phyloP scores from a whole-genome alignment of 2,113 vertebrate genomes.

The Myotis yumanensis region DNA sequence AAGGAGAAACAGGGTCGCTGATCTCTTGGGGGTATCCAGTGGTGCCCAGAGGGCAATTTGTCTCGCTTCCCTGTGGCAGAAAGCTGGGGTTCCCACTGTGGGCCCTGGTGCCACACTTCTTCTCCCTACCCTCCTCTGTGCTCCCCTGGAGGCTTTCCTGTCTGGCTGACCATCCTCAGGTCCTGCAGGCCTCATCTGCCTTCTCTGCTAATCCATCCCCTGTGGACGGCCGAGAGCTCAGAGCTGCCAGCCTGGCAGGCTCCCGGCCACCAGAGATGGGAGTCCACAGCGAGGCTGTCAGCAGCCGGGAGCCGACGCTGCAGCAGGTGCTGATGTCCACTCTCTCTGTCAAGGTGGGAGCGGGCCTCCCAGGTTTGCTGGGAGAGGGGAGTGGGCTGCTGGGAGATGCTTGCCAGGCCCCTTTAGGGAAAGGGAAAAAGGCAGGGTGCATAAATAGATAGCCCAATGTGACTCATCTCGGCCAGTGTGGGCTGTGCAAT shows the following conservation, averaged over 20 bases:
- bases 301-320: rapidly evolving
- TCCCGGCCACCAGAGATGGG: neutral
- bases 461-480: neutral
- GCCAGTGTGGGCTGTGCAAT: rapidly evolving
- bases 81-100: neutral
- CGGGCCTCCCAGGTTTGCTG: neutral
- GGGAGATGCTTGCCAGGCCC: neutral
- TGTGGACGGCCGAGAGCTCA: neutral
- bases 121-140: neutral
- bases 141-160: neutral
- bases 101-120: neutral
- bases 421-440: neutral
- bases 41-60: neutral
- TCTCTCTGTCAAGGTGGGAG: neutral
- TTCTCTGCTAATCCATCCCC: conserved; percentile 34
- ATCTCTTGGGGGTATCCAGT: neutral
- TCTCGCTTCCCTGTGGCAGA: neutral
- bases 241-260: neutral
- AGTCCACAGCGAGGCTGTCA: neutral
- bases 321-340: neutral
- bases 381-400: neutral
- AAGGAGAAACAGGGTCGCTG: neutral
- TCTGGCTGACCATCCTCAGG: neutral
- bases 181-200: neutral
- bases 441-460: neutral